Conservation (phyloP, 2,888 invertebrate species). For the Caenorhabditis uteleia region DNA sequence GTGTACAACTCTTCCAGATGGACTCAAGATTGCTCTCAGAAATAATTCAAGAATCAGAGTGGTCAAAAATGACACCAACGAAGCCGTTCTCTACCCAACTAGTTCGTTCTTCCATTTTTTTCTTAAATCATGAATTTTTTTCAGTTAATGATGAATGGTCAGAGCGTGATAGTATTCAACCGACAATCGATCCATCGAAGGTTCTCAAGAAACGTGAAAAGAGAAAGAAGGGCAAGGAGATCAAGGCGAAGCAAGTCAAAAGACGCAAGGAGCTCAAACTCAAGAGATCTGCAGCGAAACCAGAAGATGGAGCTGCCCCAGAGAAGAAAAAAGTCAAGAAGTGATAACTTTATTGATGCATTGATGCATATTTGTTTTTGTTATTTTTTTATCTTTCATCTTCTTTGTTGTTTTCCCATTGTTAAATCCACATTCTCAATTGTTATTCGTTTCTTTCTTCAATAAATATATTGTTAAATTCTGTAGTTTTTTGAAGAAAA, state of each 20-base stretch:
- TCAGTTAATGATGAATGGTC: conserved; percentile 37
- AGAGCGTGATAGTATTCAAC: conserved; percentile 49
- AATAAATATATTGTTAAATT: background rate
- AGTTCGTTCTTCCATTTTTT: conserved; percentile 6
- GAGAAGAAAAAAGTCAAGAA: conserved; percentile 21
- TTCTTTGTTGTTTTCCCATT: conserved; percentile 6
- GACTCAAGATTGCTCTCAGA: conserved; percentile 54
- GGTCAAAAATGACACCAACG: conserved; percentile 35
- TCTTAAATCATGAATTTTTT: background rate
- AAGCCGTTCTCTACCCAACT: conserved; percentile 50
- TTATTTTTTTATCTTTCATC: background rate
- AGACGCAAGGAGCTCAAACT: conserved; percentile 6
- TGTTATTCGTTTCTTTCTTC: background rate
- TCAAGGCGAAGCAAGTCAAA: conserved; percentile 6
- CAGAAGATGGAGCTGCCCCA: conserved; percentile 6
- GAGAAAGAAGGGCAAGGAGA: conserved; percentile 22
- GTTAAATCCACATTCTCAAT: background rate
- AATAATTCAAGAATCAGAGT: conserved; percentile 48
- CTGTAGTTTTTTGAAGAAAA: background rate
- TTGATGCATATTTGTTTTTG: background rate
- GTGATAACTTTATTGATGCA: no score
- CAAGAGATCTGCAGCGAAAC: conserved; percentile 17
- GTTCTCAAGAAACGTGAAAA: conserved; percentile 38
- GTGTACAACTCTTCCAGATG: conserved; percentile 63
- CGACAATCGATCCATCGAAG: conserved; percentile 38